These are phyloP conservation scores for Lasaia peninsularis DNA, from an alignment of 1,140 invertebrate genomes.

Conservation along the genomic window DNA sequence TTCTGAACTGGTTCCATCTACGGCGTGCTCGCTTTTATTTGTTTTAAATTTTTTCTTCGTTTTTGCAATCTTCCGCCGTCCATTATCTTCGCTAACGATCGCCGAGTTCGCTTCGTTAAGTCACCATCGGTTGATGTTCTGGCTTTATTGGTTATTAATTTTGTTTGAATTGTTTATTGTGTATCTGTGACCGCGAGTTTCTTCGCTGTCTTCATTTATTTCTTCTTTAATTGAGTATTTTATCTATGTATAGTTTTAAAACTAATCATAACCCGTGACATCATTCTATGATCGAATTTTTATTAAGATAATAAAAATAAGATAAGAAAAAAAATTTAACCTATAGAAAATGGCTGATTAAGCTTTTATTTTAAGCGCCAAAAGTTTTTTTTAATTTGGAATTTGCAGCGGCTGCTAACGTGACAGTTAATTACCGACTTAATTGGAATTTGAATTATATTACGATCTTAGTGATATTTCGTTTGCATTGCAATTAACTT, in stretches of 20 bases:
- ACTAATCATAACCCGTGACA: not conserved
- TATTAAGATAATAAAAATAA: too few relatives aligned
- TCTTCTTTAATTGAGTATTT: not conserved
- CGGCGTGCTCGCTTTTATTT: constrained; percentile 55
- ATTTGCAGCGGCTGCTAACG: too few relatives aligned
- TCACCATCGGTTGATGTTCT: constrained; percentile 51
- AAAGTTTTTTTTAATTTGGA: too few relatives aligned
- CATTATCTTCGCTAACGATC: constrained; percentile 69
- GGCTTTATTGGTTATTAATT: constrained; percentile 46
- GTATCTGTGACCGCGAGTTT: not conserved
- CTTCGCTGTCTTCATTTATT: not conserved
- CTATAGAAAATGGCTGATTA: too few relatives aligned
- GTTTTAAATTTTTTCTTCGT: constrained; percentile 69
- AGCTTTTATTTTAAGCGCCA: too few relatives aligned
- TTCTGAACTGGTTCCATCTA: constrained; percentile 46
- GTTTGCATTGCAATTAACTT: not conserved
- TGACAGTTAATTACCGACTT: too few relatives aligned
- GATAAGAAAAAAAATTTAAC: too few relatives aligned
- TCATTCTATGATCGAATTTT: too few relatives aligned
- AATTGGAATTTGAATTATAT: too few relatives aligned
- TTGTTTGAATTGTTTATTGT: constrained; percentile 44
- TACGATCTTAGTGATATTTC: too few relatives aligned
- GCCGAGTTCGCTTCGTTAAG: constrained; percentile 50
- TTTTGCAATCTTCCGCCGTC: constrained; percentile 60
- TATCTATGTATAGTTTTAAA: too few relatives aligned